Percentiles rank a stretch among this genome's conserved stretches.
phyloP scores from a whole-genome alignment of 1,140 invertebrate genomes.

The Holotrichia oblita region DNA sequence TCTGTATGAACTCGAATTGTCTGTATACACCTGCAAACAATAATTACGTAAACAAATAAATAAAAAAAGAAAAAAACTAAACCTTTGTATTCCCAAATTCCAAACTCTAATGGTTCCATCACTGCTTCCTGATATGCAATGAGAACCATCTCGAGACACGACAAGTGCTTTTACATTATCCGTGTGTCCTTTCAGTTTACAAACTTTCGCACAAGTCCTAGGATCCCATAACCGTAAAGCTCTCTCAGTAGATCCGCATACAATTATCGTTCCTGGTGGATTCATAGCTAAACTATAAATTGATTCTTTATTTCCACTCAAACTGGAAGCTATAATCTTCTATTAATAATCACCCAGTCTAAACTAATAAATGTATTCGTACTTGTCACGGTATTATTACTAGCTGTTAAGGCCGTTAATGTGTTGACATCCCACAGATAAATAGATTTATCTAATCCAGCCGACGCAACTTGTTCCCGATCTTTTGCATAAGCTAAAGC shows the following conservation, averaged over 20 bases:
- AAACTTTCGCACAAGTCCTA: conserved; percentile 90
- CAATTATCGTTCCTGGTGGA: conserved; percentile 92
- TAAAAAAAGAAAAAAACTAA: background rate
- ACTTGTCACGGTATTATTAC: conserved; percentile 99
- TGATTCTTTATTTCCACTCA: conserved; percentile 97
- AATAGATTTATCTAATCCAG: conserved; percentile 95
- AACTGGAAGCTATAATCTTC: conserved; percentile 81
- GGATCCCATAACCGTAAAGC: conserved; percentile 98
- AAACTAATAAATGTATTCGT: conserved; percentile 56
- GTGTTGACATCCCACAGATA: conserved; percentile 99
- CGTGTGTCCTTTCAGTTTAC: conserved; percentile 97
- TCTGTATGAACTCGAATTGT: conserved; percentile 92
- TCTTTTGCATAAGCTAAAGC: conserved; percentile 98
- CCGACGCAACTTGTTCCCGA: conserved; percentile 96
- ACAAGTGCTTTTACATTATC: conserved; percentile 98
- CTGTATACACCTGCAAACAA: conserved; percentile 78
- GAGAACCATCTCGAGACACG: conserved; percentile 92
- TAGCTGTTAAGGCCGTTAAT: conserved; percentile 94
- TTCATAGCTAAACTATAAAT: conserved; percentile 99
- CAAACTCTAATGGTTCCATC: conserved; percentile 98
- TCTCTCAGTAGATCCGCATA: conserved; percentile 97
- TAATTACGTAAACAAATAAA: background rate
- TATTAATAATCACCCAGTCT: background rate
- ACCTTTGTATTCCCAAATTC: conserved; percentile 93
- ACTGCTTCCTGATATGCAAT: conserved; percentile 97